These are phyloP conservation scores for Pluvianellus socialis DNA, from an alignment of 2,113 vertebrate species.

Conservation along the genomic window DNA sequence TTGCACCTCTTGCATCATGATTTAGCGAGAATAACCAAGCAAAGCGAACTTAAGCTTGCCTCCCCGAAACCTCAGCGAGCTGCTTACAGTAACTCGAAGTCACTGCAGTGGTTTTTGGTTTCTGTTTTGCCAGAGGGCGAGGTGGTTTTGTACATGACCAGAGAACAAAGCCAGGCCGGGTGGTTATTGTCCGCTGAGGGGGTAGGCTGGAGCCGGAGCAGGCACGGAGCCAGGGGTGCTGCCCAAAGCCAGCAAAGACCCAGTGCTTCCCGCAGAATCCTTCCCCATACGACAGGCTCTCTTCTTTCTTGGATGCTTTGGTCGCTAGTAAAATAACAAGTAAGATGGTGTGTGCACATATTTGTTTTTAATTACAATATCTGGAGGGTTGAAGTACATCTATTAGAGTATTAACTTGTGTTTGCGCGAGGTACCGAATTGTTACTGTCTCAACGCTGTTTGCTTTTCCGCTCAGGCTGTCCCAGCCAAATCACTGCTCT, in stretches of 20 bases:
- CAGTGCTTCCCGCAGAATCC: rapidly evolving
- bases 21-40: too few species aligned
- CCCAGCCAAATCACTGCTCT: background rate
- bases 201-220: background rate
- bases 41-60: too few species aligned
- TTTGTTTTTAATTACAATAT: background rate
- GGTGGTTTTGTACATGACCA: background rate
- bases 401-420: background rate
- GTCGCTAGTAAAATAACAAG: background rate
- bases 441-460: background rate
- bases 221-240: background rate
- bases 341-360: background rate
- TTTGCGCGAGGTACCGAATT: background rate
- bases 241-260: background rate
- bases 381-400: background rate
- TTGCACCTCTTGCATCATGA: too few species aligned
- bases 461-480: background rate
- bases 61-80: too few species aligned
- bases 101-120: background rate
- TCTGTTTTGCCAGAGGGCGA: background rate
- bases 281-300: rapidly evolving
- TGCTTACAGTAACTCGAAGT: background rate
- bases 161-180: rapidly evolving
- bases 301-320: background rate
- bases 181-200: background rate